These are phyloP conservation scores for Allacma fusca DNA, from an alignment of 2,888 invertebrate genomes.

Conservation along the genomic window DNA sequence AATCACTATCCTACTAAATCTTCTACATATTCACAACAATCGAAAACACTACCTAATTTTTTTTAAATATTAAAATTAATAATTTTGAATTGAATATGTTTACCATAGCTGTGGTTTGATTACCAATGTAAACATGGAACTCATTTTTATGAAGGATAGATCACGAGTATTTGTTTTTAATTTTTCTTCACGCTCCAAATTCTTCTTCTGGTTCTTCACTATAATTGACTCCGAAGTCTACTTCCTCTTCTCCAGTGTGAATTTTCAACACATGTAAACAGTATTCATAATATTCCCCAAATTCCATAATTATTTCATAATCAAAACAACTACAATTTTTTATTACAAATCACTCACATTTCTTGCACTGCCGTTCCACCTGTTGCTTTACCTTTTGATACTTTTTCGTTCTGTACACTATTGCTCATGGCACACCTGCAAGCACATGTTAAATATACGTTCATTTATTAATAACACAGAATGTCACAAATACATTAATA, in stretches of 20 bases:
- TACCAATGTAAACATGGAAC: slow-evolving; percentile 99
- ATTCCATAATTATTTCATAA: background rate
- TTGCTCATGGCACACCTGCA: slow-evolving; percentile 91
- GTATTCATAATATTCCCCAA: too few relatives aligned
- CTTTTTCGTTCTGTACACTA: slow-evolving; percentile 97
- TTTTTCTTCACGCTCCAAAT: slow-evolving; percentile 95
- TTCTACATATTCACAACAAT: background rate
- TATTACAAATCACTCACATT: slow-evolving; percentile 74
- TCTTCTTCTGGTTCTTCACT: slow-evolving; percentile 93
- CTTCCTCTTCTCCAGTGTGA: slow-evolving; percentile 91
- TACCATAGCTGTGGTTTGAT: slow-evolving; percentile 96
- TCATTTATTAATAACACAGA: too few relatives aligned
- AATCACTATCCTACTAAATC: too few relatives aligned
- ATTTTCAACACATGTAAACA: background rate
- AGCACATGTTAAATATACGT: too few relatives aligned
- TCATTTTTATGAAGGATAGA: slow-evolving; percentile 98
- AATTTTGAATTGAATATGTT: slow-evolving; percentile 99
- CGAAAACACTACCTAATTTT: background rate
- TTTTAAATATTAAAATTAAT: too few relatives aligned
- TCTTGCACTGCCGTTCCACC: slow-evolving; percentile 98
- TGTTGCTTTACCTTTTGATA: slow-evolving; percentile 97
- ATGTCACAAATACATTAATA: too few relatives aligned
- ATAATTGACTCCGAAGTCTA: slow-evolving; percentile 83
- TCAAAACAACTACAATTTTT: background rate
- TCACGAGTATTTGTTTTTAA: slow-evolving; percentile 97